Percentiles rank a stretch among this genome's conserved stretches.
Evolutionary conservation across 2,888 invertebrate species (phyloP).

Genomic region (Halictus quadricinctus): DNA sequence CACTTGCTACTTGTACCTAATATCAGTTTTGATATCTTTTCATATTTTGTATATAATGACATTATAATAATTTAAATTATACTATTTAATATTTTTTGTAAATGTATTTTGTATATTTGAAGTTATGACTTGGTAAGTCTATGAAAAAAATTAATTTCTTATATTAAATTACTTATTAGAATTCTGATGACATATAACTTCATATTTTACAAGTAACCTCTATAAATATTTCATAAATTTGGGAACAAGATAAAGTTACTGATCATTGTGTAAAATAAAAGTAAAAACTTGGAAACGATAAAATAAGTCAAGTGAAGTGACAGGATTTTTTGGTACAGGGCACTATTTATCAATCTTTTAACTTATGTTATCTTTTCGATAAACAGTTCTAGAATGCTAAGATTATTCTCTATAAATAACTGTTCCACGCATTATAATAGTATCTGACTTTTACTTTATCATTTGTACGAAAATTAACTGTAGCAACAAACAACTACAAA

Average conservation of each 20-base stretch:
- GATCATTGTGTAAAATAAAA: conserved; percentile 5
- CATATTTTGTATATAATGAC: conserved; percentile 31
- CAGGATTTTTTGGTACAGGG: conserved; percentile 38
- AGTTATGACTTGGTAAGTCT: conserved; percentile 75
- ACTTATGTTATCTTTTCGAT: conserved; percentile 38
- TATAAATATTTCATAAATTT: conserved; percentile 12
- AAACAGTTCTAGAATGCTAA: conserved; percentile 55
- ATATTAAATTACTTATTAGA: conserved; percentile 13
- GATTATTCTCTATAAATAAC: conserved; percentile 69
- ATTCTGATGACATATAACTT: not conserved
- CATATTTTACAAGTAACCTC: conserved; percentile 21
- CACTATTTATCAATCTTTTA: conserved; percentile 30
- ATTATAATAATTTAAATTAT: conserved; percentile 20
- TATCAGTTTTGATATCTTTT: conserved; percentile 37
- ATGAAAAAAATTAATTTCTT: conserved; percentile 1
- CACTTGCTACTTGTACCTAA: conserved; percentile 43
- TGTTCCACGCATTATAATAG: conserved; percentile 52
- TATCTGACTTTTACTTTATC: conserved; percentile 54
- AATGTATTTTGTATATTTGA: conserved; percentile 25
- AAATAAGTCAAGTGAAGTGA: conserved; percentile 13
- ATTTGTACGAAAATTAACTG: conserved; percentile 51
- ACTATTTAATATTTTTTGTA: conserved; percentile 26
- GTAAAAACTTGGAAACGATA: conserved; percentile 6
- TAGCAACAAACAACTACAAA: conserved; percentile 25
- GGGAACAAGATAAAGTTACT: not conserved